phyloP scores from a whole-genome alignment of 1,140 invertebrate species.

The Leptonema lineaticorne region DNA sequence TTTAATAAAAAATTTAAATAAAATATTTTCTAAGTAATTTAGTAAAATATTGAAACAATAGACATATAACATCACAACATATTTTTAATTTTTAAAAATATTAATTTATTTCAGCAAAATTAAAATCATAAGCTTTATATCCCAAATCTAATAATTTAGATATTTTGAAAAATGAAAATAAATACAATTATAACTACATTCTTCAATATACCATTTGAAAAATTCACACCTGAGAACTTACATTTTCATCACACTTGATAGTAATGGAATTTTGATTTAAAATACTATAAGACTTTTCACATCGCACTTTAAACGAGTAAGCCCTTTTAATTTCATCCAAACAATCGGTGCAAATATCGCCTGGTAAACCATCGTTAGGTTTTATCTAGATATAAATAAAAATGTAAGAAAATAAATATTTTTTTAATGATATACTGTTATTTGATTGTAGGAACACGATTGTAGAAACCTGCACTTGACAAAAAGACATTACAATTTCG shows the following conservation, averaged over 20 bases:
- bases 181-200: too few species aligned
- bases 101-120: too few species aligned
- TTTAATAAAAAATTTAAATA: too few species aligned
- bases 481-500: constrained; percentile 8
- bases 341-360: background rate
- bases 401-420: background rate
- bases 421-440: background rate
- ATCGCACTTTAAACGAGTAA: constrained; percentile 20
- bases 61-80: too few species aligned
- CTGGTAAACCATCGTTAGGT: constrained; percentile 8
- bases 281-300: constrained; percentile 12
- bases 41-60: too few species aligned
- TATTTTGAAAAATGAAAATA: too few species aligned
- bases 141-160: too few species aligned
- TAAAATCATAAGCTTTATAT: too few species aligned
- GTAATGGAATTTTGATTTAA: background rate
- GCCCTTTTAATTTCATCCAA: constrained; percentile 5
- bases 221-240: too few species aligned
- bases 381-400: constrained; percentile 14
- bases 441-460: background rate
- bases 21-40: too few species aligned
- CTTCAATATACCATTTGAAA: too few species aligned
- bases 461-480: background rate
- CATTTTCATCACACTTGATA: background rate
- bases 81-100: too few species aligned